Conservation (phyloP, 2,113 vertebrate genomes). For the Bathybates hornii region DNA sequence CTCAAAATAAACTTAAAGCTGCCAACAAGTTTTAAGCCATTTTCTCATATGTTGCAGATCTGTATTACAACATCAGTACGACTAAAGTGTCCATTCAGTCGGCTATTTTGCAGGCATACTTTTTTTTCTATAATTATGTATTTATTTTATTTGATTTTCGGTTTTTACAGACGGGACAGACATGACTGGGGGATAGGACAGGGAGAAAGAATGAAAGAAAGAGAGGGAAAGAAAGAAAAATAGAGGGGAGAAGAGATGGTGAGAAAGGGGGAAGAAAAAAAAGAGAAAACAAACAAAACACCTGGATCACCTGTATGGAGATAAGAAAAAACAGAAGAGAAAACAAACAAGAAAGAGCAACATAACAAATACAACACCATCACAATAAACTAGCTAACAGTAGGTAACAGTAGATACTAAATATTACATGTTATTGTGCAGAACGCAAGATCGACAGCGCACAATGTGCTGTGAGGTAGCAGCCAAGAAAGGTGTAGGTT, state of each 20-base stretch:
- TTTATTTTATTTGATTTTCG: accelerated
- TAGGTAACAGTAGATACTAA: too few relatives aligned
- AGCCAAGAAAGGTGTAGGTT: too few relatives aligned
- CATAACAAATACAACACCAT: too few relatives aligned
- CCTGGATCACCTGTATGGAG: too few relatives aligned
- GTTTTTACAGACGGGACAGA: neutral
- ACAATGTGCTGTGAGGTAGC: too few relatives aligned
- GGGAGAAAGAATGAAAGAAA: neutral
- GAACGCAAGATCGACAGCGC: too few relatives aligned
- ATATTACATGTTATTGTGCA: too few relatives aligned
- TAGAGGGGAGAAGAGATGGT: neutral
- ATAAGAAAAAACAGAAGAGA: too few relatives aligned
- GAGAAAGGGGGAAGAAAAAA: neutral
- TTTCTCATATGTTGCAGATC: neutral
- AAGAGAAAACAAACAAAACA: too few relatives aligned
- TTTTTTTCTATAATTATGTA: neutral
- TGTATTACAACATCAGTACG: neutral
- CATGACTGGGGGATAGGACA: neutral
- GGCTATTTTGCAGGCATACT: neutral
- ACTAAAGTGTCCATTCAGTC: neutral
- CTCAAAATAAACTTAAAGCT: neutral
- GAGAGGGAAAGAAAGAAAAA: neutral
- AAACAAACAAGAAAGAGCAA: too few relatives aligned
- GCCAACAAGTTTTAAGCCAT: neutral
- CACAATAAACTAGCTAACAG: too few relatives aligned